Evolutionary conservation across 2,113 vertebrate genomes (phyloP), one percentile per base, ranked within the genome.

Genomic region (Bos indicus): DNA sequence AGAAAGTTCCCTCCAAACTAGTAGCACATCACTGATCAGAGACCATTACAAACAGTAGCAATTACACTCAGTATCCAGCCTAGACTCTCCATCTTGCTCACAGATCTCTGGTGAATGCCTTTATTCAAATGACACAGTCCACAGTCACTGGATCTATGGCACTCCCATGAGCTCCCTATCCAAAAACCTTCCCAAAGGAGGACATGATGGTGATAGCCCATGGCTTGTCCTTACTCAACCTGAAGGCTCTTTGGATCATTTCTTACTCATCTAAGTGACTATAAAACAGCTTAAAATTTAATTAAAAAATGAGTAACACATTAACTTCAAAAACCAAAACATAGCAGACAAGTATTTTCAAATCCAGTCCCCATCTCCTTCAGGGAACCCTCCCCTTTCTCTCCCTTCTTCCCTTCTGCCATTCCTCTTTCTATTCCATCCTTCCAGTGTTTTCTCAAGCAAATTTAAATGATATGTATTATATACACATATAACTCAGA

Each of bases 381-480:
- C 33, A 67, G 36, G 14, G 25, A 91, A 52, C 17, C 1, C 54
- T 54, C 51, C 36, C 5, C 25, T 88, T 30, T 57, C 40, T 93
- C 15, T 59, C 16, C 80, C n/a, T 21, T 62, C 33, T 46, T 60
- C 56, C 33, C 56, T 64, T 82, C 51, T 48, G 19, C 25, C 40
- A 0, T 82, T 17, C 36, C 17, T 74, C 62, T 8, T 10, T 56
- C 36, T 60, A 56, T 59, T n/a, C 16, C 28, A 80, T 25, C 57
- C 33, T 84, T 40, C 7, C 52, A 80, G 3, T 40, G 19, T 46
- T 57, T 91, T 28, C 36, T 91, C 36, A 95, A 13, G 67, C 28
- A 86, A 95, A 96, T 60, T 92, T 43, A 93, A 87, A 95, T 48
- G 92, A 54, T 85, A 90, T 60, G 33, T 43, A 94, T 64, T 52